Percentiles rank a stretch among this genome's conserved stretches.
phyloP scores from a whole-genome alignment of 2,888 invertebrate species.

The Hemicrepidius hirtus region DNA sequence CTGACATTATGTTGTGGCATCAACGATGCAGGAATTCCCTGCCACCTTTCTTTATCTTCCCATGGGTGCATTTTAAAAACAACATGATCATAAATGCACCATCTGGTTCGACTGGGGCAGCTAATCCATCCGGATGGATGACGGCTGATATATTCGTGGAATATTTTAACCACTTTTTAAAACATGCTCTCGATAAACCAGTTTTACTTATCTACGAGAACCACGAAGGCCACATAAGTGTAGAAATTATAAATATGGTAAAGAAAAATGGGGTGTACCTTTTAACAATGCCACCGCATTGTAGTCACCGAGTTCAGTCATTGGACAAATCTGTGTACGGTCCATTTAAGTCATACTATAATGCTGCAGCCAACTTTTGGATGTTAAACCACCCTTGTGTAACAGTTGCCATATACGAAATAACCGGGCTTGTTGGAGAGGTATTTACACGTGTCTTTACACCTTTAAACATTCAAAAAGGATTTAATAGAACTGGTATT shows the following conservation, averaged over 20 bases:
- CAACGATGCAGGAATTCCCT: not conserved
- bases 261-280: not conserved
- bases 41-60: not conserved
- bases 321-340: not conserved
- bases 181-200: not conserved
- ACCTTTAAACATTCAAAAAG: conserved; percentile 44
- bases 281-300: conserved; percentile 1
- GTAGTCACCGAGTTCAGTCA: not conserved
- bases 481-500: conserved; percentile 45
- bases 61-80: not conserved
- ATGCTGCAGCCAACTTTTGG: not conserved
- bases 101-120: not conserved
- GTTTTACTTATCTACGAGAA: too few species aligned
- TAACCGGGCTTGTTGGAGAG: not conserved
- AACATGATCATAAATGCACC: not conserved
- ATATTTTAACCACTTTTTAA: not conserved
- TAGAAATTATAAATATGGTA: not conserved
- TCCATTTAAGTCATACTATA: not conserved
- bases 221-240: not conserved
- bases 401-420: not conserved
- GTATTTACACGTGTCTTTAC: conserved; percentile 12
- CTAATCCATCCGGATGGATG: not conserved
- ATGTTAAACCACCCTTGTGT: not conserved
- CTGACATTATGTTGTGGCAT: not conserved
- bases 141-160: not conserved